Percentiles rank a stretch among this genome's conserved stretches.
Conservation (phyloP, 1,140 invertebrate genomes). For the Drosophila aff. region DNA sequence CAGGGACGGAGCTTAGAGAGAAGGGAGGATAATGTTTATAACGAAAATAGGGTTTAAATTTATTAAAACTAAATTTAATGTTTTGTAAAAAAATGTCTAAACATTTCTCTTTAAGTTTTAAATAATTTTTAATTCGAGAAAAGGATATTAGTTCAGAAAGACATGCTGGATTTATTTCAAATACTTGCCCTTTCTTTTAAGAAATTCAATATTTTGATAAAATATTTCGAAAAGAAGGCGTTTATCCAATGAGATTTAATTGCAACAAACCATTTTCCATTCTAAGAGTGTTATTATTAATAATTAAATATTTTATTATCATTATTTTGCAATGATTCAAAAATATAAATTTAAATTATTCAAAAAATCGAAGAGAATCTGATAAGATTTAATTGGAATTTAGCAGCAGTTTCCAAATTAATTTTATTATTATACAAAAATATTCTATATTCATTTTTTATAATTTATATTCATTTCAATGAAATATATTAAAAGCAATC, state of each 20-base stretch:
- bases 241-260: background rate
- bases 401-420: no score
- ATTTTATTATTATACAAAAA: no score
- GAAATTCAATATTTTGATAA: background rate
- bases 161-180: background rate
- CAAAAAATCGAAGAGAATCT: no score
- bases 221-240: no score
- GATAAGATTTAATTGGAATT: no score
- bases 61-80: background rate
- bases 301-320: no score
- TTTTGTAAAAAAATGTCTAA: background rate
- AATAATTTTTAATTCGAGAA: background rate
- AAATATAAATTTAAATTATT: no score
- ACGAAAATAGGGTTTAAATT: background rate
- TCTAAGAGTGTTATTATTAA: background rate
- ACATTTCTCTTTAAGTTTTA: background rate
- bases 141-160: background rate
- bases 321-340: no score
- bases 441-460: no score
- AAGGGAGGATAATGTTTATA: background rate
- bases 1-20: constrained; percentile 27
- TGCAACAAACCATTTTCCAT: background rate
- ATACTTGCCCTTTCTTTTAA: background rate
- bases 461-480: background rate
- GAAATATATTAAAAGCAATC: background rate